These are phyloP conservation scores for Cylindroiulus punctatus DNA, from an alignment of 2,888 invertebrate genomes.

Conservation along the genomic window DNA sequence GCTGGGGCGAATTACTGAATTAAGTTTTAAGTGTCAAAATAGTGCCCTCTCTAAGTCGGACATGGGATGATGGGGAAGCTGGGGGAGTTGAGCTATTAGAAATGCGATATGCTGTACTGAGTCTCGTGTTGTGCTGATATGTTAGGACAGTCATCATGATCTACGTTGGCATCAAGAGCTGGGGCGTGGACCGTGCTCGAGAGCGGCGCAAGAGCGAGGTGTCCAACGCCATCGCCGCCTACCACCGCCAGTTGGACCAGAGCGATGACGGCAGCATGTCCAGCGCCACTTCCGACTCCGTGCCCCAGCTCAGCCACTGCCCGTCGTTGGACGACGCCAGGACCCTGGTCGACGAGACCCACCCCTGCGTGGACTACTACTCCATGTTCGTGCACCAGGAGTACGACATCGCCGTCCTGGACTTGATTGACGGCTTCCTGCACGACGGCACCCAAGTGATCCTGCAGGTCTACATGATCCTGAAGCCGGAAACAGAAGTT, in stretches of 20 bases:
- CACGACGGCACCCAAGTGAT: conserved; percentile 64
- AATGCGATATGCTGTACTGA: too few relatives aligned
- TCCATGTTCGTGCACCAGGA: conserved; percentile 62
- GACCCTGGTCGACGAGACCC: neutral
- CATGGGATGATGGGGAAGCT: too few relatives aligned
- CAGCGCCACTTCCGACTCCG: neutral
- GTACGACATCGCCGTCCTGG: conserved; percentile 62
- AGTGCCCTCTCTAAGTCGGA: too few relatives aligned
- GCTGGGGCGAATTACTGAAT: too few relatives aligned
- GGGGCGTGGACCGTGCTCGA: conserved; percentile 29
- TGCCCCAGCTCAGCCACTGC: neutral
- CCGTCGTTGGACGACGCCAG: neutral
- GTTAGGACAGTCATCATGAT: conserved; percentile 30
- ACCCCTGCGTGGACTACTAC: conserved; percentile 61
- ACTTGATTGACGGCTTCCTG: conserved; percentile 63
- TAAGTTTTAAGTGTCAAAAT: too few relatives aligned
- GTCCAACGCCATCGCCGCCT: conserved; percentile 11
- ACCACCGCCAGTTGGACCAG: neutral
- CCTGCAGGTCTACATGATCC: conserved; percentile 63
- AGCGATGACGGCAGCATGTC: neutral
- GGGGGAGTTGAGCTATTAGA: too few relatives aligned
- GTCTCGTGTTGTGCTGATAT: too few relatives aligned
- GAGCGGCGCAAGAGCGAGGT: neutral
- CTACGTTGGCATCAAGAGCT: conserved; percentile 54
- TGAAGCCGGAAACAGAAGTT: neutral